Evolutionary conservation across 2,113 vertebrate species (phyloP).

Genomic region (Tragelaphus buxtoni): DNA sequence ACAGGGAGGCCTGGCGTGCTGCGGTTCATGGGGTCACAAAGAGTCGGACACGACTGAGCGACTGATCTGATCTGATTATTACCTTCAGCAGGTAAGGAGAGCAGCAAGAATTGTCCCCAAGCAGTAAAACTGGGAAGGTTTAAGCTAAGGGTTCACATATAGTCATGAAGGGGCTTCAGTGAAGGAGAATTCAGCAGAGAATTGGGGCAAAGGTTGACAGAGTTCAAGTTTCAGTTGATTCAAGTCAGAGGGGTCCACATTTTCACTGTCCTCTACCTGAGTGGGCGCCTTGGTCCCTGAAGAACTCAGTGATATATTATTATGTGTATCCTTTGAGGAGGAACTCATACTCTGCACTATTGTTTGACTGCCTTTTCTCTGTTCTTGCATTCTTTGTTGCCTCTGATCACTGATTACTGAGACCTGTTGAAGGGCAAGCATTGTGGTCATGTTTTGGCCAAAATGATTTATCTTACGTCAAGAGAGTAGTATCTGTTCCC

Average conservation of each 20-base stretch:
- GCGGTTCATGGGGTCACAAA: too few species aligned
- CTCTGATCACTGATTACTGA: background rate
- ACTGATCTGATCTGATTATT: too few species aligned
- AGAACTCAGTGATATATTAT: background rate
- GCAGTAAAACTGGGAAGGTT: background rate
- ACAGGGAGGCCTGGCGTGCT: too few species aligned
- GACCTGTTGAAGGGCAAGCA: background rate
- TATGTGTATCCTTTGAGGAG: background rate
- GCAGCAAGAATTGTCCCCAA: background rate
- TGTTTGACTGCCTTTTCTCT: background rate
- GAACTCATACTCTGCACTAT: background rate
- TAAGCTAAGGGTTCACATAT: background rate
- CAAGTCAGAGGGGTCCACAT: background rate
- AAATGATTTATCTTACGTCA: background rate
- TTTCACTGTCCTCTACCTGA: background rate
- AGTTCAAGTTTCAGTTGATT: background rate
- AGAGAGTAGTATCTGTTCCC: background rate
- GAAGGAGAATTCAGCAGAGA: background rate
- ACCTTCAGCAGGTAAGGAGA: background rate
- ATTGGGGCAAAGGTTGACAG: background rate
- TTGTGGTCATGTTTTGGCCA: background rate
- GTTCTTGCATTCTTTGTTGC: background rate
- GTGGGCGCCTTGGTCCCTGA: background rate
- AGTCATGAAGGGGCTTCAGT: background rate
- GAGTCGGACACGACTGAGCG: too few species aligned